Evolutionary conservation across 1,140 invertebrate species (phyloP), one percentile per base, ranked within the genome.

Genomic region (Pseudomyrmex sp.): DNA sequence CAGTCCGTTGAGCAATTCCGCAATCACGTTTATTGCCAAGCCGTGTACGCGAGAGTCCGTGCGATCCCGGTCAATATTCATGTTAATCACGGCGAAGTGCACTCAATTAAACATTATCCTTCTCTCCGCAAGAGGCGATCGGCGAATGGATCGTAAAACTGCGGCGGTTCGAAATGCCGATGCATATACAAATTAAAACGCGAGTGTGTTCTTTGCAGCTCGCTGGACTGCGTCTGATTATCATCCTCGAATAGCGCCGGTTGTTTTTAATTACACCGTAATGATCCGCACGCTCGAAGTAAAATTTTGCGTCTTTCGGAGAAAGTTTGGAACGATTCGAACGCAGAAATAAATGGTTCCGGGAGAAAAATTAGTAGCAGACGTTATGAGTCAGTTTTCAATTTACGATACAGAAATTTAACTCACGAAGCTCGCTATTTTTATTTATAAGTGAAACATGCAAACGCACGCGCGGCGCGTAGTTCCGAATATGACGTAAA

Each of bases 1-100:
- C 59, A 63, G 54, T 59, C 56, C 44, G 44, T 88, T 70, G 83
- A 77, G 74, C 84, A 85, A 90, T 83, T 83, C 86, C 75, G 82
- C 82, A 90, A 90, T 90, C 85, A 88, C 88, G 86, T 84, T 90
- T 90, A 90, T 89, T 87, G 63, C 80, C 82, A 77, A 86, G 88
- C 79, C 74, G 83, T 72, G 69, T 89, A 82, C 76, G 79, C 74
- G 75, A 46, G 80, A 66, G 48, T 59, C 79, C 50, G 73, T 23
- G 65, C 79, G 88, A 90, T 90, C 79, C 79, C 69, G 88, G 54
- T 70, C 83, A 75, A 90, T 90, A 90, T 90, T 83, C 83, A 70
- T 77, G 83, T 85, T 89, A 89, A 89, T 89, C 75, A 86, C 68
- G 35, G 59, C 75, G 44, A 79, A 63, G 44, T 86, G 68, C 70